Percentiles rank a stretch among this genome's conserved stretches.
These are phyloP conservation scores for Sipha maydis DNA, from an alignment of 2,888 invertebrate genomes.

Conservation along the genomic window DNA sequence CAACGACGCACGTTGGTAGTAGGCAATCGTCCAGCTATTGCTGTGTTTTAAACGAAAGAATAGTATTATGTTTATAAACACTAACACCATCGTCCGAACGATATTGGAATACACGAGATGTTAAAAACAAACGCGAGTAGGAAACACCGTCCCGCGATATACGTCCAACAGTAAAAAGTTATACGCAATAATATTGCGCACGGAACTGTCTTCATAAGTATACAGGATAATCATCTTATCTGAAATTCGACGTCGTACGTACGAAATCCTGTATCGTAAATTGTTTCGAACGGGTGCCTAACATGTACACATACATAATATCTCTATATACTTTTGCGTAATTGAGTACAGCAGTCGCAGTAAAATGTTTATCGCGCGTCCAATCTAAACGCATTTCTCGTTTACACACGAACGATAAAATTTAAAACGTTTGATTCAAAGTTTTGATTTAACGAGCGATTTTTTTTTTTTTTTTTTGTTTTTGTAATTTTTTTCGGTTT, in stretches of 20 bases:
- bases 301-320: neutral
- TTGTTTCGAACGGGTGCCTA: neutral
- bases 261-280: constrained; percentile 19
- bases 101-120: too few species aligned
- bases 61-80: too few species aligned
- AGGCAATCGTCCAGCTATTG: too few species aligned
- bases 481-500: too few species aligned
- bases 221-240: constrained; percentile 18
- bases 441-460: too few species aligned
- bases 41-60: too few species aligned
- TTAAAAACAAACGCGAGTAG: neutral
- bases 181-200: neutral
- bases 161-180: constrained; percentile 6
- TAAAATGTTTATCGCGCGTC: constrained; percentile 2
- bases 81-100: too few species aligned
- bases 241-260: neutral
- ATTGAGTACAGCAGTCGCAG: neutral
- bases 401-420: neutral
- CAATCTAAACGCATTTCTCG: neutral
- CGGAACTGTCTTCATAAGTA: neutral
- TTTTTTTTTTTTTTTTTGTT: too few species aligned
- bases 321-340: neutral
- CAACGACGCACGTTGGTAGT: too few species aligned
- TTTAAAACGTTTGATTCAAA: neutral
- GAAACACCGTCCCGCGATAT: neutral